Base-by-base conservation (phyloP, 2,888 invertebrate genomes). In the Brachyptera risi region DNA sequence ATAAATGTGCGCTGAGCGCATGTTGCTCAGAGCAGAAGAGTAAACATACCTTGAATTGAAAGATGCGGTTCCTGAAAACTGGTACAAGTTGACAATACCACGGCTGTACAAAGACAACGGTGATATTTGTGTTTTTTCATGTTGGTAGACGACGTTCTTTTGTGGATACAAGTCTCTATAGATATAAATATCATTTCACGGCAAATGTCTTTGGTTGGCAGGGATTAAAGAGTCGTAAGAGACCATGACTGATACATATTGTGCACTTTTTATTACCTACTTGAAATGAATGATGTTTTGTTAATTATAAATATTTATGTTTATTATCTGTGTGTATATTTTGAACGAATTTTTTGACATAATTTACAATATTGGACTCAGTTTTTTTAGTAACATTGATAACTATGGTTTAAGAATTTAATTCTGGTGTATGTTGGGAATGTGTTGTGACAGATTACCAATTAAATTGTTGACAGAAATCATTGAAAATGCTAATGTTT, bases 351-450 rank as follows among this genome's bases (percentile, higher is more conserved):
- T 51, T 51, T 24, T 51, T 51, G 26, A 51, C 27, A 19, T 31
- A 31, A 44, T 51, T 35, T 31, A 54, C 35, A 35, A 31, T 23
- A 24, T 47, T 24, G 21, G 31, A 15, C 31, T 44, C 31, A 27
- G n/a, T n/a, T 51, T 51, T 51, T n/a, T 17, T 17, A n/a, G 27
- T 11, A 23, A 49, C n/a, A 19, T 49, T 23, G 49, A 26, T 26
- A 15, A 51, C 44, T n/a, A 27, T 38, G 35, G 27, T 37, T 35
- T 38, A 31, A 47, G 38, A 61, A 61, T 51, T 40, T 40, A 38
- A 63, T 64, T 62, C 44, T 63, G 61, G 63, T 65, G 65, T 59
- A 62, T 61, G 57, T 64, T 51, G 35, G 65, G 64, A 60, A 61
- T 64, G 65, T 63, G 63, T 64, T 61, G 54, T 56, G 63, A 56